phyloP scores from a whole-genome alignment of 2,888 invertebrate genomes.

The Dicroscelio sp. region DNA sequence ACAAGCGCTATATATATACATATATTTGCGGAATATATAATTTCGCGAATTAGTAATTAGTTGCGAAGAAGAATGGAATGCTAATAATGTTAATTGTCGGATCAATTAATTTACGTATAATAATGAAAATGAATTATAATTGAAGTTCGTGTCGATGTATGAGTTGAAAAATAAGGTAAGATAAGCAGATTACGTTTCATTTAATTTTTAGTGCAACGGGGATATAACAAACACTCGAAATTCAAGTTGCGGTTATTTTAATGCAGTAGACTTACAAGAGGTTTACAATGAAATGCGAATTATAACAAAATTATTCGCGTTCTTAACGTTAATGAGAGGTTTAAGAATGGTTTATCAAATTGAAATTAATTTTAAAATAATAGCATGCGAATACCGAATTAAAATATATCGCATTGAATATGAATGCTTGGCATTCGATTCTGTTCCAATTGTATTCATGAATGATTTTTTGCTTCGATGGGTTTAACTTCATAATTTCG shows the following conservation, averaged over 20 bases:
- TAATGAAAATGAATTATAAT: slow-evolving; percentile 3
- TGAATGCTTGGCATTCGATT: too few relatives aligned
- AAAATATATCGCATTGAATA: too few relatives aligned
- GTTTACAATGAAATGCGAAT: too few relatives aligned
- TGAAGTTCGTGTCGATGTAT: background rate
- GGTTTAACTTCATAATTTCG: background rate
- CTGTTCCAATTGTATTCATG: background rate
- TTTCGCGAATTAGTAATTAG: background rate
- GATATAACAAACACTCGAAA: background rate
- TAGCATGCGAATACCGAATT: too few relatives aligned
- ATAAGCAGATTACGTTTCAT: slow-evolving; percentile 16
- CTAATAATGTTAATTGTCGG: background rate
- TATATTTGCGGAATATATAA: too few relatives aligned
- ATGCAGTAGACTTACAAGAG: background rate
- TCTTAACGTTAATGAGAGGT: too few relatives aligned
- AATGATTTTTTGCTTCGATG: background rate
- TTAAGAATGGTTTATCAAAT: too few relatives aligned
- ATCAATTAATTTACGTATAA: background rate
- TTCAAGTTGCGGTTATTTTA: background rate
- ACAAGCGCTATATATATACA: too few relatives aligned
- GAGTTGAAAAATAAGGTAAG: background rate
- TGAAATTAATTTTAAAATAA: too few relatives aligned
- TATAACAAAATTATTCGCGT: too few relatives aligned
- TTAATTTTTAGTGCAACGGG: background rate
- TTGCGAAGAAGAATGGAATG: background rate